phyloP scores from a whole-genome alignment of 1,140 invertebrate species.

The Pseudomyrmex sp. region DNA sequence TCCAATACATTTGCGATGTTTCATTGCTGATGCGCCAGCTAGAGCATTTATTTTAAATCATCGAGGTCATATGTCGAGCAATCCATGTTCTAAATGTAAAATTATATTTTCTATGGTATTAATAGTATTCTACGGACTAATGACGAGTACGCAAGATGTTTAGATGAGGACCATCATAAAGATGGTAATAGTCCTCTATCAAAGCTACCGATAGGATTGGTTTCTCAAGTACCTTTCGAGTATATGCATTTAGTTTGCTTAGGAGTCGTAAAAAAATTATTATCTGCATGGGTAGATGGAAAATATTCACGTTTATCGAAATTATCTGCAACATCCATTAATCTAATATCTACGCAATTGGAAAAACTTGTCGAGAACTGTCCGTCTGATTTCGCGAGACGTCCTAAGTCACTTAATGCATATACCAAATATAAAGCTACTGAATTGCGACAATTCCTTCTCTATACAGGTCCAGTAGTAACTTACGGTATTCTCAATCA shows the following conservation, averaged over 20 bases:
- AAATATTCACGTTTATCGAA: background rate
- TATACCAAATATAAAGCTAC: background rate
- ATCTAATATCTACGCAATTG: background rate
- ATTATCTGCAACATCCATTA: background rate
- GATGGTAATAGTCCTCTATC: background rate
- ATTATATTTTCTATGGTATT: no score
- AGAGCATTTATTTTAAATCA: no score
- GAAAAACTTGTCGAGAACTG: background rate
- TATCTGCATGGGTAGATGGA: background rate
- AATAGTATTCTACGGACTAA: no score
- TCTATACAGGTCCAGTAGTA: background rate
- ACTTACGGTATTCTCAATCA: background rate
- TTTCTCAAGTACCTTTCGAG: background rate
- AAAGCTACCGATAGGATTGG: conserved; percentile 32
- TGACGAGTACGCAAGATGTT: no score
- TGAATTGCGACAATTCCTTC: background rate
- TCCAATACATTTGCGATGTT: no score
- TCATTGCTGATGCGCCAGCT: no score
- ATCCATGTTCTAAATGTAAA: no score
- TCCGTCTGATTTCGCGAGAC: background rate
- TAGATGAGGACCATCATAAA: no score
- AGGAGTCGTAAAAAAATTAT: background rate
- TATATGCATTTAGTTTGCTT: background rate
- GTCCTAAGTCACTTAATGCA: background rate
- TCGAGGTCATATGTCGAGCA: no score